Evolutionary conservation across 2,113 vertebrate species (phyloP), one percentile per base, ranked within the genome.

Genomic region (Ochotona curzoniae): DNA sequence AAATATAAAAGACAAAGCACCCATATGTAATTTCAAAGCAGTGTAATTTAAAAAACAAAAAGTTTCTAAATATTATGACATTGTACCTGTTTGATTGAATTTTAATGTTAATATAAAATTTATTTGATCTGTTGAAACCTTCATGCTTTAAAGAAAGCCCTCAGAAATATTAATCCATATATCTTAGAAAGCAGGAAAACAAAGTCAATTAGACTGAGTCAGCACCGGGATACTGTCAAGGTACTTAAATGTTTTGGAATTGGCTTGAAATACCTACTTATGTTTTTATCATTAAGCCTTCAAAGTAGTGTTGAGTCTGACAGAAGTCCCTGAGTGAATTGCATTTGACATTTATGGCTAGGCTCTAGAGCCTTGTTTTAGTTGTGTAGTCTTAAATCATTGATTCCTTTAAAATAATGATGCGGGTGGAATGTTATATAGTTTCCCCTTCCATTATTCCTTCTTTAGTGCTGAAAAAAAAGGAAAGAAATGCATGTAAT

Each of bases 161-260:
- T 57, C 44, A 73, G 78, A 86, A 94, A 88, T 93, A 44, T 79
- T 93, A 91, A 94, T 93, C 91, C 26, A 67, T 51, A 63, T 47
- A 18, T 88, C 69, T 51, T 0, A 7, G 80, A 23, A 12, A 61
- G 28, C 5, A 79, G 13, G 85, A 70, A 83, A 79, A 73, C 25
- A 91, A 85, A 51, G 2, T 35, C 82, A 67, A 2, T 85, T 60
- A 83, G 32, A 2, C 21, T 76, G 82, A 85, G 21, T 54, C 13
- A 93, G 44, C 71, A 63, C 25, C 51, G 67, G 38, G 18, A 44
- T 76, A 28, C 75, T 94, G 21, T 90, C 61, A 5, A 4, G 73
- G 21, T 94, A 95, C 94, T 93, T 83, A 94, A 74, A 66, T 69
- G 57, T 14, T 51, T 81, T 90, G 73, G 73, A 92, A 71, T 88